Evolutionary conservation across 92 coral and sea anemone genomes (phyloP).

Genomic region (Isaurus tuberculatus): DNA sequence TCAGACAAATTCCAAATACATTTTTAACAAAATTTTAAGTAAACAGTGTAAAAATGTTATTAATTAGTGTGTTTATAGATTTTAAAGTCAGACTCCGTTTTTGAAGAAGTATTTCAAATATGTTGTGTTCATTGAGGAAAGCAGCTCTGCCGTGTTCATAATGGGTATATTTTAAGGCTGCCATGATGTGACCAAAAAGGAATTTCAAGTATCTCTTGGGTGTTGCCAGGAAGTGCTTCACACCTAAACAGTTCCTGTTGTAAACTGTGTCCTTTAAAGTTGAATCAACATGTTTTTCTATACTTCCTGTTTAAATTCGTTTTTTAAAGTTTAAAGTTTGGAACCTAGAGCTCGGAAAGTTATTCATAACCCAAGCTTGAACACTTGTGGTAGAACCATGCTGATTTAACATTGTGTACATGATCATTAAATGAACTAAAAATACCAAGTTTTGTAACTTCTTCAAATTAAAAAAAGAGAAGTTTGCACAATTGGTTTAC

Average conservation of each 20-base stretch:
- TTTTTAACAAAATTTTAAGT: not conserved
- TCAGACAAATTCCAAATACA: too few relatives aligned
- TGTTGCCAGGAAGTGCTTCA: conserved; percentile 23
- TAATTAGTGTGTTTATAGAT: not conserved
- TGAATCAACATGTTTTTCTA: not conserved
- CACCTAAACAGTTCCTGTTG: conserved; percentile 14
- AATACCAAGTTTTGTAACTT: too few relatives aligned
- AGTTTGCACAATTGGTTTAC: too few relatives aligned
- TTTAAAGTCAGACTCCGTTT: not conserved
- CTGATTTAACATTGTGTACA: too few relatives aligned
- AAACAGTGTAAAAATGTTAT: not conserved
- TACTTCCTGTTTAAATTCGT: not conserved
- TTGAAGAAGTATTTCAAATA: not conserved
- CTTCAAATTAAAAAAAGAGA: too few relatives aligned
- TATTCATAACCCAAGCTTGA: too few relatives aligned
- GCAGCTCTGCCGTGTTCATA: not conserved
- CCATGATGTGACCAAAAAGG: conserved; percentile 11
- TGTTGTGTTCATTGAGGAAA: too few relatives aligned
- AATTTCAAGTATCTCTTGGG: conserved; percentile 18
- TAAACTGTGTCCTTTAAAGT: not conserved
- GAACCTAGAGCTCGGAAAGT: too few relatives aligned
- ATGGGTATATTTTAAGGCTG: too few relatives aligned
- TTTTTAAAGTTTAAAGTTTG: too few relatives aligned
- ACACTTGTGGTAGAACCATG: too few relatives aligned
- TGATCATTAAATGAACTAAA: too few relatives aligned